Conservation (phyloP, 2,797 vertebrate genomes). For the Sphaeramia orbicularis region DNA sequence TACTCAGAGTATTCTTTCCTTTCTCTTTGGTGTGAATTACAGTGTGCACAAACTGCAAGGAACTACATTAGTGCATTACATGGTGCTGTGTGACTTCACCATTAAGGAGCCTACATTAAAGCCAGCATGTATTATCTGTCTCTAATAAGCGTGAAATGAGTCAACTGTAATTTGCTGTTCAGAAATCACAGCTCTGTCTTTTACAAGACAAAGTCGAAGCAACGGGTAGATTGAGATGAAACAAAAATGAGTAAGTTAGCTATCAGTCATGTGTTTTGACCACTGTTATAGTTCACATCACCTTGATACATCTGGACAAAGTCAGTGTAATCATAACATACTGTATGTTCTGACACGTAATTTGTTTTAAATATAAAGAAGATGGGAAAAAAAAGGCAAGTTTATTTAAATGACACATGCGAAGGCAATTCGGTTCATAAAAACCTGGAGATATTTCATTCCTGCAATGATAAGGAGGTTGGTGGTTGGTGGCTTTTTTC, state of each 20-base stretch:
- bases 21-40: neutral
- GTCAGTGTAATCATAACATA: too few relatives aligned
- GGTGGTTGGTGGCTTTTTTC: neutral
- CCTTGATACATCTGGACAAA: neutral
- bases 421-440: too few relatives aligned
- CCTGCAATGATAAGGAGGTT: neutral
- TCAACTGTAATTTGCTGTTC: constrained; percentile 43
- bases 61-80: constrained; percentile 8
- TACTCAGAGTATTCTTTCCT: neutral
- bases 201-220: neutral
- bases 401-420: neutral
- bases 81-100: constrained; percentile 20
- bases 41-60: neutral
- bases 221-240: neutral
- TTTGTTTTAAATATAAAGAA: too few relatives aligned
- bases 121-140: constrained; percentile 17
- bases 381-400: neutral
- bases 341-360: too few relatives aligned
- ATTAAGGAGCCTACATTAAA: constrained; percentile 32
- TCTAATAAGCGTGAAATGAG: constrained; percentile 17
- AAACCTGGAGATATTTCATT: constrained; percentile 2
- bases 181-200: constrained; percentile 25
- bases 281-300: neutral
- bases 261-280: too few relatives aligned
- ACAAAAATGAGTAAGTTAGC: constrained; percentile 6